Base-by-base conservation (phyloP, 2,888 invertebrate genomes). In the Tachystola acroxantha region DNA sequence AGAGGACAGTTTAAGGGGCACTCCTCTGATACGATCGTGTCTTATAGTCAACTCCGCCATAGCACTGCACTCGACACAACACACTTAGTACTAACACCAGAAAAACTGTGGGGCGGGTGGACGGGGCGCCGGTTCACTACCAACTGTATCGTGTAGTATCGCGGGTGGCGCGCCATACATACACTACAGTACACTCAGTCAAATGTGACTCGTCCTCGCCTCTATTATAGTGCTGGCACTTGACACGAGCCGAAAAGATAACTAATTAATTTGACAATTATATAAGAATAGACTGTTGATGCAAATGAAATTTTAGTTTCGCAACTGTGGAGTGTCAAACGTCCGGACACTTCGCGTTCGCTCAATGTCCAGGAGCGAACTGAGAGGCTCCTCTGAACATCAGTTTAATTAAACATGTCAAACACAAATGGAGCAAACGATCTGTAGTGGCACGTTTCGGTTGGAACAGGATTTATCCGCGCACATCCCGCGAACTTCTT, bases 391-490 rank as follows among this genome's bases (percentile, higher is more conserved):
- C 50, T 50, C 55, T 54, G 48, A 56, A 64, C 50, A 53, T 54
- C 65, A 55, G 45, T 66, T 70, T 67, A 79, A 84, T 84, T 80
- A 78, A 76, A 70, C 69, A 71, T 64, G 66, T 53, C 64, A 48
- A 58, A 45, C 53, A 53, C 62, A 64, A 72, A 72, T 70, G 64
- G 62, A 69, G 55, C 65, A 59, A 69, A 65, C 66, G 60, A 70
- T 70, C 65, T 64, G 57, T 68, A 64, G 64, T 63, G 53, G 65
- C 69, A 60, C 55, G 57, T 76, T 73, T 78, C 72, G 73, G 82
- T 84, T 85, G 34, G 52, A 86, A 85, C 86, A 78, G 82, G 85
- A 84, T 85, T 70, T 64, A 78, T 70, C 85, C 71, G 81, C 69
- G 65, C 57, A 42, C 38, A 45, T 56, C n/a, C 26, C 16, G 32